Percentiles rank a stretch among this genome's conserved stretches.
Conservation (phyloP, 2,797 vertebrate species). For the Lutjanus campechanus region DNA sequence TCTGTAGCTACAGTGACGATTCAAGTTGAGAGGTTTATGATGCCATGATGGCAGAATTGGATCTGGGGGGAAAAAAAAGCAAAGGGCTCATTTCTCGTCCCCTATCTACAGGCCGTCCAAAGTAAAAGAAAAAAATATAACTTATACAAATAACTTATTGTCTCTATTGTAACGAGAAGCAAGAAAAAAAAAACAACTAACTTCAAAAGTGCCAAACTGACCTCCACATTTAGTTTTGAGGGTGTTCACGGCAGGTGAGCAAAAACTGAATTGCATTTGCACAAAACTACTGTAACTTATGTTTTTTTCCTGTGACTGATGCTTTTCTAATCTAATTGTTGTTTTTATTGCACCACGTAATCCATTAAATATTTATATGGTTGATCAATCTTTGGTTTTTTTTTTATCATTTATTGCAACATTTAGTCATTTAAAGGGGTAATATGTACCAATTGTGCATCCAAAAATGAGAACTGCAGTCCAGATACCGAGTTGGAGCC, state of each 20-base stretch:
- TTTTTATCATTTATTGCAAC: constrained; percentile 59
- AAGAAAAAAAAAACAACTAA: constrained; percentile 62
- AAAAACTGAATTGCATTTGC: constrained; percentile 84
- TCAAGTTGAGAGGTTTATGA: constrained; percentile 51
- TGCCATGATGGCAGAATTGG: constrained; percentile 58
- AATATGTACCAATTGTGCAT: too few species aligned
- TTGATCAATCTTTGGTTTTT: constrained; percentile 81
- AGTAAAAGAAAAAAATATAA: constrained; percentile 16
- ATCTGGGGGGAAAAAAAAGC: constrained; percentile 33
- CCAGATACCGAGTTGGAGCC: too few species aligned
- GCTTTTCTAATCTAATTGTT: constrained; percentile 91
- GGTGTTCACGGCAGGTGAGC: constrained; percentile 61
- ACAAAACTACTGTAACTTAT: constrained; percentile 98
- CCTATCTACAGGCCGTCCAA: constrained; percentile 48
- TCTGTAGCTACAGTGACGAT: constrained; percentile 28
- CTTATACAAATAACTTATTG: constrained; percentile 1
- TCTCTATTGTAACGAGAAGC: constrained; percentile 46
- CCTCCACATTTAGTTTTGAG: constrained; percentile 80
- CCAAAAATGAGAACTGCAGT: too few species aligned
- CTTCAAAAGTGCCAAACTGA: constrained; percentile 92
- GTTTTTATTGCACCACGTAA: constrained; percentile 95
- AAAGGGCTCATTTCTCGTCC: constrained; percentile 63
- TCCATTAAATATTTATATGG: constrained; percentile 91
- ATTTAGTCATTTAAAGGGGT: not conserved
- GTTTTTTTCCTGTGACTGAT: constrained; percentile 96